phyloP scores from a whole-genome alignment of 2,797 vertebrate genomes.

The Malacoraja senta region DNA sequence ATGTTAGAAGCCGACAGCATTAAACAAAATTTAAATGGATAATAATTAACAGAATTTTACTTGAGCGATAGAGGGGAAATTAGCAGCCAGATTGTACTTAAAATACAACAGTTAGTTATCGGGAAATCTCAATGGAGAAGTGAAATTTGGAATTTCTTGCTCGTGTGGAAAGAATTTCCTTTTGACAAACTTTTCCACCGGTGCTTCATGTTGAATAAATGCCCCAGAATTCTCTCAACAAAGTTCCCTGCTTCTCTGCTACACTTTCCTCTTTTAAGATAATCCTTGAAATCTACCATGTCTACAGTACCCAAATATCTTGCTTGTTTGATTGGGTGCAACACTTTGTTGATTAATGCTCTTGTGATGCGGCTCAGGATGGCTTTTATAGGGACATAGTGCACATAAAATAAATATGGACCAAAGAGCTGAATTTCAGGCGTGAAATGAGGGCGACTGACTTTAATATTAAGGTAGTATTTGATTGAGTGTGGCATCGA shows the following conservation, averaged over 20 bases:
- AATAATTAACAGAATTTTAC: neutral
- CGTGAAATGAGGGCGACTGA: no score
- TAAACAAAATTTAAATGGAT: neutral
- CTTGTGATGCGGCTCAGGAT: neutral
- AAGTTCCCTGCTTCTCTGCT: neutral
- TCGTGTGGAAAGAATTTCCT: neutral
- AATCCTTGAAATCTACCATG: neutral
- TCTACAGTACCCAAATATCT: neutral
- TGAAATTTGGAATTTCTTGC: neutral
- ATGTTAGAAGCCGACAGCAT: neutral
- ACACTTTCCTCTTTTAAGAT: neutral
- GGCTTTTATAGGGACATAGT: no score
- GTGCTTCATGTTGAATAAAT: neutral
- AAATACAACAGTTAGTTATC: neutral
- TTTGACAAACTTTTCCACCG: neutral
- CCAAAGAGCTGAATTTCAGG: no score
- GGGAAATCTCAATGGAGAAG: neutral
- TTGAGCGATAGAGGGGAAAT: neutral
- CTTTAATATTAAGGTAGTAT: no score
- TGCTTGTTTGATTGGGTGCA: neutral
- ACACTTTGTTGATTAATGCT: neutral
- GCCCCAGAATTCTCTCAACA: neutral
- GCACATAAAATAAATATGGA: no score
- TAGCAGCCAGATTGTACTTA: neutral
- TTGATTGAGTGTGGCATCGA: no score